Evolutionary conservation across 2,888 invertebrate species (phyloP).

Genomic region (Agrilus cyanescens): DNA sequence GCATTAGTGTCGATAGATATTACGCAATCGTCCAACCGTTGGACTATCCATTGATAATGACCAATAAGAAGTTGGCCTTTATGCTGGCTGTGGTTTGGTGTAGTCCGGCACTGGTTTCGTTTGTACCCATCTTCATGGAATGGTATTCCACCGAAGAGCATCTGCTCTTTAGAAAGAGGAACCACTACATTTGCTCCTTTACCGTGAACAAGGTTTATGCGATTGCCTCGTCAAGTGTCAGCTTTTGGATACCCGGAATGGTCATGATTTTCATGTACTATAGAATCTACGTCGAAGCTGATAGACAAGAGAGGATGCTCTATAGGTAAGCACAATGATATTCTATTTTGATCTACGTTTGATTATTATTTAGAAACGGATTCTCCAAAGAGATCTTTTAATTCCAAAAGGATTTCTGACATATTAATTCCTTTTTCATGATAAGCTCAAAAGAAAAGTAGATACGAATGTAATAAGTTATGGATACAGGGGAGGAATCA

Average conservation of each 20-base stretch:
- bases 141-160: conserved; percentile 87
- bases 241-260: conserved; percentile 88
- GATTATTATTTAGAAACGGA: no score
- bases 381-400: no score
- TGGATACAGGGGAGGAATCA: no score
- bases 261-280: conserved; percentile 91
- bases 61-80: conserved; percentile 62
- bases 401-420: no score
- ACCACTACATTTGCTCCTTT: conserved; percentile 68
- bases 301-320: conserved; percentile 70
- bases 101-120: conserved; percentile 82
- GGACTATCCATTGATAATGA: conserved; percentile 90
- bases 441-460: no score
- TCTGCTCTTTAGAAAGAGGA: conserved; percentile 51
- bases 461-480: no score
- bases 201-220: conserved; percentile 80
- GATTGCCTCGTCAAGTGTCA: conserved; percentile 78
- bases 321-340: conserved; percentile 51
- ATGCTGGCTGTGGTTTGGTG: conserved; percentile 88
- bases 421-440: no score
- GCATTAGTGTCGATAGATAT: conserved; percentile 78
- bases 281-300: conserved; percentile 75
- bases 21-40: conserved; percentile 89
- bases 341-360: no score
- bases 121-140: conserved; percentile 88